A percentile compares a stretch with the other conserved stretches of the same genome.
Conservation (phyloP, 2,113 vertebrate genomes). For the Epinephelus lanceolatus region DNA sequence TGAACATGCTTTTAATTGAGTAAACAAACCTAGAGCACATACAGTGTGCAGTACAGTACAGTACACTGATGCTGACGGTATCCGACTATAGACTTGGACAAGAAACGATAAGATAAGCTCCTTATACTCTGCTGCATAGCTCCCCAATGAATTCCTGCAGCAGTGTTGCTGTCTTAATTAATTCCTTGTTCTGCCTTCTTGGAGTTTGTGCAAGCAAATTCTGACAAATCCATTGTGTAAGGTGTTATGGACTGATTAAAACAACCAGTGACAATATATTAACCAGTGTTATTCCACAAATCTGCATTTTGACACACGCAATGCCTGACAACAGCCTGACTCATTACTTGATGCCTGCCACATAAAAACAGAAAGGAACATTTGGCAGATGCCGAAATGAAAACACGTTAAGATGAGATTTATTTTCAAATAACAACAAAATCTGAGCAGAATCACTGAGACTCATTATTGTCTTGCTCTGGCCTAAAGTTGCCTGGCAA, state of each 20-base stretch:
- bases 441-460: not conserved
- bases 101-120: not conserved
- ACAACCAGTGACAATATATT: constrained; percentile 12
- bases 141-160: constrained; percentile 10
- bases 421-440: constrained; percentile 15
- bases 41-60: not conserved
- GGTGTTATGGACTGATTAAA: constrained; percentile 10
- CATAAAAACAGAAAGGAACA: constrained; percentile 2
- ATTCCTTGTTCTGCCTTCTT: constrained; percentile 21
- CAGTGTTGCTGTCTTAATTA: constrained; percentile 25
- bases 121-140: not conserved
- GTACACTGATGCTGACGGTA: not conserved
- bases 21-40: constrained; percentile 5
- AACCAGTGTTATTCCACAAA: constrained; percentile 5
- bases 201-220: not conserved
- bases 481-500: constrained; percentile 11
- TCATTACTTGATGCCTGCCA: not conserved
- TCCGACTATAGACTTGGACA: not conserved
- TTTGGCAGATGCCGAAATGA: constrained; percentile 9
- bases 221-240: constrained; percentile 26
- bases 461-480: constrained; percentile 7
- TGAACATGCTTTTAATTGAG: not conserved
- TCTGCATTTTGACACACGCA: not conserved
- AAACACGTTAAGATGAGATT: not conserved
- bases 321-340: not conserved